A percentile compares a stretch with the other conserved stretches of the same genome.
phyloP scores from a whole-genome alignment of 2,113 vertebrate species.

The Eira barbara region DNA sequence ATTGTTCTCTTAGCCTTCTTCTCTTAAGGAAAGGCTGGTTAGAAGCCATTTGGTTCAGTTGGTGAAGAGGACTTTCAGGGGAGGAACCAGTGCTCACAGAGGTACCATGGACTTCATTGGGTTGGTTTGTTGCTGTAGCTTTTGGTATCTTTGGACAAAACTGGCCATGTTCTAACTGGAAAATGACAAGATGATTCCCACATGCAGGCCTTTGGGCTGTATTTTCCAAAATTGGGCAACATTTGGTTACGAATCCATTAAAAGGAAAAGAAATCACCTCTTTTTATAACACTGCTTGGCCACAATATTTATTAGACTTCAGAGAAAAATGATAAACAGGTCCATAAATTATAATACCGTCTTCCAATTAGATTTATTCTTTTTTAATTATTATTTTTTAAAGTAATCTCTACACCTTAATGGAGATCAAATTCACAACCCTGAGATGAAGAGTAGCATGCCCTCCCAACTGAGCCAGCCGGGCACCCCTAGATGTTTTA shows the following conservation, averaged over 20 bases:
- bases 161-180: not conserved
- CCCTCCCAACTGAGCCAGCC: not conserved
- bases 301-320: not conserved
- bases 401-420: not conserved
- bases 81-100: not conserved
- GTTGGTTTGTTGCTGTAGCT: not conserved
- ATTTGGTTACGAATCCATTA: not conserved
- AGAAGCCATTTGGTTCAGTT: not conserved
- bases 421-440: not conserved
- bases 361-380: not conserved
- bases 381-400: not conserved
- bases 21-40: not conserved
- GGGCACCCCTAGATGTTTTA: not conserved
- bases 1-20: not conserved
- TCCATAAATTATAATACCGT: not conserved
- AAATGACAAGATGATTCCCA: not conserved
- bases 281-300: not conserved
- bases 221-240: not conserved
- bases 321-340: not conserved
- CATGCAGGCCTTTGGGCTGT: not conserved
- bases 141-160: not conserved
- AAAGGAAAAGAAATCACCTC: not conserved
- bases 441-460: not conserved
- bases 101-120: not conserved
- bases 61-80: not conserved